Evolutionary conservation across 2,113 vertebrate genomes (phyloP).

Genomic region (Malaclemys terrapin): DNA sequence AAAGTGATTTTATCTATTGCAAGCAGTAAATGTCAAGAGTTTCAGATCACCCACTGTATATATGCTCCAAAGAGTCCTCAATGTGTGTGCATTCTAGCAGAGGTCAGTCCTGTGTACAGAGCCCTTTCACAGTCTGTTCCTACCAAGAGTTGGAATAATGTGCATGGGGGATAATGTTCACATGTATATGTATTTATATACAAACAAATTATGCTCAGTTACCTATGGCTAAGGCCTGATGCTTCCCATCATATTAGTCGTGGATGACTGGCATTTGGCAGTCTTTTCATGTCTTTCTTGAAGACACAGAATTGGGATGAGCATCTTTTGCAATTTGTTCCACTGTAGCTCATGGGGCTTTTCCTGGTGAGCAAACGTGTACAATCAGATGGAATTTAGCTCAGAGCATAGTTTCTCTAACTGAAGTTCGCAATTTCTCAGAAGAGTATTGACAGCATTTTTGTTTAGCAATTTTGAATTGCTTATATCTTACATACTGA

Average conservation of each 20-base stretch:
- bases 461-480: not conserved
- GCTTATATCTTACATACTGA: fast-evolving
- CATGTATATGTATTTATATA: not conserved
- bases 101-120: not conserved
- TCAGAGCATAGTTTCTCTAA: not conserved
- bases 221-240: not conserved
- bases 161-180: not conserved
- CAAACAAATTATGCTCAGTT: not conserved
- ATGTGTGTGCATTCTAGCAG: too few species aligned
- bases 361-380: not conserved
- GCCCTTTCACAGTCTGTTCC: not conserved
- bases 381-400: not conserved
- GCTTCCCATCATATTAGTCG: not conserved
- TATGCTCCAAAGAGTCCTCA: not conserved
- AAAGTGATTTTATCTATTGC: not conserved
- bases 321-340: not conserved
- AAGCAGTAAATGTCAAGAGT: not conserved
- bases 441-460: not conserved
- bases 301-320: not conserved
- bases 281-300: not conserved
- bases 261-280: not conserved
- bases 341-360: not conserved
- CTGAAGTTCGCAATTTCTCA: not conserved
- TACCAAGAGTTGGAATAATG: not conserved
- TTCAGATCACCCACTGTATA: not conserved